Base-by-base conservation (phyloP, 2,113 vertebrate genomes). In the Synchiropus splendidus region DNA sequence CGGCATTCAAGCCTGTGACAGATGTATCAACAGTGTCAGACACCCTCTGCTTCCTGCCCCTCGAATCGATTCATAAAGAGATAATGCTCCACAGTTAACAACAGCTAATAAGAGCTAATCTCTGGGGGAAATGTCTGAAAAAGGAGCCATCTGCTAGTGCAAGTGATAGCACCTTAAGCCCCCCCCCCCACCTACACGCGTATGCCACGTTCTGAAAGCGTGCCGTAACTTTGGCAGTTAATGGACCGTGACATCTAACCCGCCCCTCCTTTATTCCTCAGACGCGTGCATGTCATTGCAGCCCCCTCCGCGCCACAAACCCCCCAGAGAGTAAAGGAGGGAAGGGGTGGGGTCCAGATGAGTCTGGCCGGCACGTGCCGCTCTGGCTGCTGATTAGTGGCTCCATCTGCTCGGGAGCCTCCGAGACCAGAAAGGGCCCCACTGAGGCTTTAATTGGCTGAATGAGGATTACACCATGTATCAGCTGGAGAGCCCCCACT, bases 361-460 rank as follows among this genome's bases (percentile, higher is more conserved):
- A 74, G 54, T 53, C 51, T 34, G 35, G 50, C 63, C 49, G 8
- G 65, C 70, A 76, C 72, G 64, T 63, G 80, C 72, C 60, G 6
- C 49, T n/a, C n/a, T n/a, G n/a, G n/a, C n/a, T 3, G 45, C 33
- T 64, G 67, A 77, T 79, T 78, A 79, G 62, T 55, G 37, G 6
- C 45, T 37, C 77, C 81, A 85, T 85, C 83, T 84, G 83, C 32
- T 54, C 34, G 37, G 31, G 41, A 33, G 62, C 14, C 57, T 68
- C 67, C 51, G 70, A 61, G 74, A 77, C 52, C 44, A 41, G 57
- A 43, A 64, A 60, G 38, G 66, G 52, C 59, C 71, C 80, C 64
- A 48, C 71, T 63, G 76, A 59, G 76, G 42, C 52, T 48, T 50
- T 85, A 85, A 86, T 82, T 77, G 81, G 79, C 78, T 85, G 70